phyloP scores from a whole-genome alignment of 2,797 vertebrate species.

The Pipistrellus kuhlii region DNA sequence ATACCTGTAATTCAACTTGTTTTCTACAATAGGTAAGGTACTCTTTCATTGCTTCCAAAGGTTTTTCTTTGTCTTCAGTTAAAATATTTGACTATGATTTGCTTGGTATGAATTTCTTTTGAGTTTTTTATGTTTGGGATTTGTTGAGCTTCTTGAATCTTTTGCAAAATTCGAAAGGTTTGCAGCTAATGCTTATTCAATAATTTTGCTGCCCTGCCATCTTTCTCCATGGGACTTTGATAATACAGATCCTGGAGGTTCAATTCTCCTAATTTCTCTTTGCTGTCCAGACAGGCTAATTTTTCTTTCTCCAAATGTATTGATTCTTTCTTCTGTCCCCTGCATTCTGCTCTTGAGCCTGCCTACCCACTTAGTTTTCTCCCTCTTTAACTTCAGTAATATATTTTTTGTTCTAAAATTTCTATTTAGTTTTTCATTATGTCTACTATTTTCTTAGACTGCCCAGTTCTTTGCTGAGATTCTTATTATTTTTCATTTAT shows the following conservation, averaged over 20 bases:
- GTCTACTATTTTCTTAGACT: neutral
- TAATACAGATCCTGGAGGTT: neutral
- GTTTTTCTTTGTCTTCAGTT: neutral
- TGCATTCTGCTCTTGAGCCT: neutral
- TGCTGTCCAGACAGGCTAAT: neutral
- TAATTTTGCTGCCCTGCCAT: neutral
- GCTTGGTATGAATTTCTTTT: neutral
- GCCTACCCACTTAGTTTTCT: neutral
- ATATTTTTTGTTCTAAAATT: neutral
- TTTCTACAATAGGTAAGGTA: neutral
- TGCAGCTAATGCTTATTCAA: neutral
- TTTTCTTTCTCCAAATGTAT: neutral
- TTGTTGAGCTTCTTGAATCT: neutral
- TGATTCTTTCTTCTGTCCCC: neutral
- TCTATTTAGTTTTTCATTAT: neutral
- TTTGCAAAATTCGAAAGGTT: neutral
- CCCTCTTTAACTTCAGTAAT: neutral
- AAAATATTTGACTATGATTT: neutral
- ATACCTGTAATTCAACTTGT: neutral
- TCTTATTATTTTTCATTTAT: neutral
- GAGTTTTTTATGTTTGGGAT: neutral
- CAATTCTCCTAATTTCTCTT: neutral
- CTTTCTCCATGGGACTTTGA: neutral
- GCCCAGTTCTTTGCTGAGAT: neutral
- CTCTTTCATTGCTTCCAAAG: neutral